Evolutionary conservation across 2,797 vertebrate genomes (phyloP).

Genomic region (Muraenolepis orangiensis): DNA sequence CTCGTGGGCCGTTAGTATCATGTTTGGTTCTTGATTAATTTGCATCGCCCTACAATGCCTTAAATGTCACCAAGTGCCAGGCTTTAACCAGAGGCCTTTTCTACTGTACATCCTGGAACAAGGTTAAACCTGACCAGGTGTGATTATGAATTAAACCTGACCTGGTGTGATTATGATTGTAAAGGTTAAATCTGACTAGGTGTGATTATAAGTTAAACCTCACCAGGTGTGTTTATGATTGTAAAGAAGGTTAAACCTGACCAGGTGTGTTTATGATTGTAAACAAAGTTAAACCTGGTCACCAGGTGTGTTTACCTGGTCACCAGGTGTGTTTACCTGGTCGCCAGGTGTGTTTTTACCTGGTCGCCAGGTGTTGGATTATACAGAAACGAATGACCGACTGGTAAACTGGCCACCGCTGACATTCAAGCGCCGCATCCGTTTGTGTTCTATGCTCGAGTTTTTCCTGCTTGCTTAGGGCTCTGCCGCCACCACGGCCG

Average conservation of each 20-base stretch:
- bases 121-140: constrained; percentile 1
- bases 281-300: too few species aligned
- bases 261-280: constrained; percentile 31
- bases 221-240: constrained; percentile 29
- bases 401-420: constrained; percentile 23
- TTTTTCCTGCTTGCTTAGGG: constrained; percentile 1
- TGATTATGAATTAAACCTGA: too few species aligned
- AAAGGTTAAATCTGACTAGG: too few species aligned
- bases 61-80: constrained; percentile 53
- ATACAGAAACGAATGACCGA: background rate
- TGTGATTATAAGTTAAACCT: background rate
- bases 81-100: constrained; percentile 23
- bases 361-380: too few species aligned
- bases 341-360: too few species aligned
- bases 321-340: constrained; percentile 23
- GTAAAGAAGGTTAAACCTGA: constrained; percentile 21
- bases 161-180: too few species aligned
- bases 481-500: constrained; percentile 3
- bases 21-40: constrained; percentile 1
- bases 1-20: background rate
- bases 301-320: constrained; percentile 21
- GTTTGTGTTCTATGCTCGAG: background rate
- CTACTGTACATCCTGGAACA: constrained; percentile 9
- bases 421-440: constrained; percentile 28
- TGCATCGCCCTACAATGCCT: constrained; percentile 39